phyloP scores from a whole-genome alignment of 2,797 vertebrate species.

The Leucoraja ocellata region DNA sequence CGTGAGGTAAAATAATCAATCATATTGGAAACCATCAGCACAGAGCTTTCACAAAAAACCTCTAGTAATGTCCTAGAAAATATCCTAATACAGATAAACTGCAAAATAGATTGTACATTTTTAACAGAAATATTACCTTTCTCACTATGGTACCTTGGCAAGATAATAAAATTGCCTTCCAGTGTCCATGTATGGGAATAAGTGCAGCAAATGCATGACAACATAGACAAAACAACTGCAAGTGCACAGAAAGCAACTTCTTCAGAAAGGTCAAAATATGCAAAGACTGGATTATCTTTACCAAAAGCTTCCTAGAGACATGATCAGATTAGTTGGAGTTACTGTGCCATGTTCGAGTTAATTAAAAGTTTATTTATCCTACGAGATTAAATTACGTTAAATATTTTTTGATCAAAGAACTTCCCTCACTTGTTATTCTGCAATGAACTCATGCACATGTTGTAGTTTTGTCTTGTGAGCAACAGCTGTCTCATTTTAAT shows the following conservation, averaged over 20 bases:
- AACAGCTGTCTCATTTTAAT: too few species aligned
- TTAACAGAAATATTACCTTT: neutral
- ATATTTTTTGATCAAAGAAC: too few species aligned
- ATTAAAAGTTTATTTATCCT: too few species aligned
- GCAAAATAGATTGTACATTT: neutral
- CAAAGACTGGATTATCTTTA: neutral
- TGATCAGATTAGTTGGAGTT: neutral
- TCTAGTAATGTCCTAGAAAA: neutral
- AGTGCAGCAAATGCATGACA: neutral
- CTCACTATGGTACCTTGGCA: neutral
- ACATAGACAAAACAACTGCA: neutral
- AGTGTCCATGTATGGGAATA: neutral
- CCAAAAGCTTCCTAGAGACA: neutral
- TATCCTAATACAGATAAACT: neutral
- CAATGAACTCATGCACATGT: too few species aligned
- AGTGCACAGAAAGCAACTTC: neutral
- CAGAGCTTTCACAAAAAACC: neutral
- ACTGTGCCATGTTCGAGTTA: too few species aligned
- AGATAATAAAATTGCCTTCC: neutral
- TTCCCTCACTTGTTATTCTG: too few species aligned
- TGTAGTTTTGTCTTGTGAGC: too few species aligned
- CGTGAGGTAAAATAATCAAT: neutral
- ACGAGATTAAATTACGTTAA: too few species aligned
- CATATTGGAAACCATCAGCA: neutral
- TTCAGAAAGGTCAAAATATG: neutral